Conservation (phyloP, 2,797 vertebrate genomes). For the Pygocentrus nattereri region DNA sequence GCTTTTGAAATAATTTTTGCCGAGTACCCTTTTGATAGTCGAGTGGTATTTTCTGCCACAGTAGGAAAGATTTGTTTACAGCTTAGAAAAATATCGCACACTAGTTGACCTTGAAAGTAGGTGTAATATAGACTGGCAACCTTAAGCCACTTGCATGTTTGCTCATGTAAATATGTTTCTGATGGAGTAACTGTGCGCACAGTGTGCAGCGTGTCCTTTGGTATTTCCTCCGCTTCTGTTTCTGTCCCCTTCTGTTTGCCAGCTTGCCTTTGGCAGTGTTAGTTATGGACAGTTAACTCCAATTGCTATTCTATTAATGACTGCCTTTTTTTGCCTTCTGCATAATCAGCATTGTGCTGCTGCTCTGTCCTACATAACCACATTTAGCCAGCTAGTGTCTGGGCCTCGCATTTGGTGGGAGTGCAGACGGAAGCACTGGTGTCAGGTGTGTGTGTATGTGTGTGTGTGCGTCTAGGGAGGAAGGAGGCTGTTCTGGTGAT, state of each 20-base stretch:
- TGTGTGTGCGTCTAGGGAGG: slow-evolving; percentile 39
- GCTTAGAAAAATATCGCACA: not conserved
- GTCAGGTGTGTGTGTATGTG: slow-evolving; percentile 40
- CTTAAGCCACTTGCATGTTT: slow-evolving; percentile 56
- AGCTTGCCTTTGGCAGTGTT: slow-evolving; percentile 84
- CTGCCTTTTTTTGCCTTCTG: slow-evolving; percentile 79
- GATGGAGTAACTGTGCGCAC: slow-evolving; percentile 16
- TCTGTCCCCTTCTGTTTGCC: slow-evolving; percentile 76
- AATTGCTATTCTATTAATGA: slow-evolving; percentile 85
- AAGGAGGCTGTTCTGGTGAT: slow-evolving; percentile 46
- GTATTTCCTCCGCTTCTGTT: slow-evolving; percentile 51
- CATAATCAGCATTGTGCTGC: slow-evolving; percentile 83
- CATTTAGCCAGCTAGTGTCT: slow-evolving; percentile 51
- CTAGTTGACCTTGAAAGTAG: slow-evolving; percentile 50
- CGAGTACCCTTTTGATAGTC: no score
- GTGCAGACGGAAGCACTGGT: slow-evolving; percentile 45
- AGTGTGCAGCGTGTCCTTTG: slow-evolving; percentile 33
- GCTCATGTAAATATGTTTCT: slow-evolving; percentile 32
- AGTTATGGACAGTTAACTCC: slow-evolving; percentile 88
- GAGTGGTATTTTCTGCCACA: no score
- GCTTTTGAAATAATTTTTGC: no score
- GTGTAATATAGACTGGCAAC: slow-evolving; percentile 34
- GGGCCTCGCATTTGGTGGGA: slow-evolving; percentile 51
- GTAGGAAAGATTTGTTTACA: not conserved
- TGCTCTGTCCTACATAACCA: slow-evolving; percentile 62